Conservation (phyloP, 64 coral and sea anemone genomes). For the Pocillopora verrucosa region DNA sequence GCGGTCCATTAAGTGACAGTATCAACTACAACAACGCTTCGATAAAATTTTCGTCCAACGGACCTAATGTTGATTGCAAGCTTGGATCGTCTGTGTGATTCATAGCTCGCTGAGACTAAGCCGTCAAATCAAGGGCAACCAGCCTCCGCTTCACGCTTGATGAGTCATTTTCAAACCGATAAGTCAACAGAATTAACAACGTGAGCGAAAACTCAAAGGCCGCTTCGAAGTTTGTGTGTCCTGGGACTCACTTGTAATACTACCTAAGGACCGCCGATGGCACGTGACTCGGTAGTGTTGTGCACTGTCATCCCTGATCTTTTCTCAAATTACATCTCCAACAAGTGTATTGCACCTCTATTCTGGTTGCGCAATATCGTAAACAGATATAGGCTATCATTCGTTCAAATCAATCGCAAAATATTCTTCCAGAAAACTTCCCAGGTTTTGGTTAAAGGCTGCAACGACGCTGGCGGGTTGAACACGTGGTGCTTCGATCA, state of each 20-base stretch:
- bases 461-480: no score
- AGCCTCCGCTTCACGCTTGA: neutral
- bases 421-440: no score
- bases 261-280: neutral
- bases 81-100: slow-evolving; percentile 23
- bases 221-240: no score
- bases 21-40: neutral
- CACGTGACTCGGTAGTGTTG: neutral
- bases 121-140: neutral
- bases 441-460: no score
- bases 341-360: neutral
- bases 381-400: neutral
- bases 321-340: neutral
- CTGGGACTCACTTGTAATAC: neutral
- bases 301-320: neutral
- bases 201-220: neutral
- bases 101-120: slow-evolving; percentile 7
- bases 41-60: neutral
- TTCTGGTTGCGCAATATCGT: neutral
- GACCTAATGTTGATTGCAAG: slow-evolving; percentile 2
- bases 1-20: neutral
- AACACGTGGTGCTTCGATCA: no score
- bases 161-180: neutral
- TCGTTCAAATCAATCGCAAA: neutral
- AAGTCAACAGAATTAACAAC: neutral